phyloP scores from a whole-genome alignment of 2,888 invertebrate genomes.

The Dendrolimus houi region DNA sequence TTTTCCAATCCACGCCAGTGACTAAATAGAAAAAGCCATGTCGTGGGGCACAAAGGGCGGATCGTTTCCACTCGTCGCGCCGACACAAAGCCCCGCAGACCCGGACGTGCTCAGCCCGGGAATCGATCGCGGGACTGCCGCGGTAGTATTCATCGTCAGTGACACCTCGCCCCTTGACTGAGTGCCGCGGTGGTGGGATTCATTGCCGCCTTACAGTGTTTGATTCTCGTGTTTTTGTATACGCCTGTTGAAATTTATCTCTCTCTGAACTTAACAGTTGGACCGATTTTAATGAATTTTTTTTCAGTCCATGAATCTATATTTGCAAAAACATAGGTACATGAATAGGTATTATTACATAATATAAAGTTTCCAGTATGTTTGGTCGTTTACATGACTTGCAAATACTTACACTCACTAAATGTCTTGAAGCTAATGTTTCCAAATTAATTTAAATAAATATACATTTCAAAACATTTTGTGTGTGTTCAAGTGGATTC shows the following conservation, averaged over 20 bases:
- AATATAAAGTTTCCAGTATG: too few species aligned
- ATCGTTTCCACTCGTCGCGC: slow-evolving; percentile 30
- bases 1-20: slow-evolving; percentile 4
- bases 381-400: too few species aligned
- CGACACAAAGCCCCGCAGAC: slow-evolving; percentile 16
- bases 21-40: slow-evolving; percentile 9
- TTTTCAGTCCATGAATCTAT: too few species aligned
- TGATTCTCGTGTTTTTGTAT: not conserved
- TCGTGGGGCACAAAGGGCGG: slow-evolving; percentile 9
- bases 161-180: not conserved
- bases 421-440: too few species aligned
- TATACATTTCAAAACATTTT: too few species aligned
- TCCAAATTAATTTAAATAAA: too few species aligned
- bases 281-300: too few species aligned
- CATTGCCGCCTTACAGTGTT: not conserved
- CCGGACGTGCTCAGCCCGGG: slow-evolving; percentile 28
- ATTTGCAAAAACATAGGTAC: too few species aligned
- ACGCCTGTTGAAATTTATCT: not conserved
- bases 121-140: slow-evolving; percentile 1
- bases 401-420: too few species aligned
- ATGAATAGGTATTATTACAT: too few species aligned
- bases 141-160: slow-evolving; percentile 2
- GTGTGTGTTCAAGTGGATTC: too few species aligned
- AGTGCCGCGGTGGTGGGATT: not conserved
- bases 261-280: too few species aligned